phyloP scores from a whole-genome alignment of 2,888 invertebrate species.

The Nemotelus pantherinus region DNA sequence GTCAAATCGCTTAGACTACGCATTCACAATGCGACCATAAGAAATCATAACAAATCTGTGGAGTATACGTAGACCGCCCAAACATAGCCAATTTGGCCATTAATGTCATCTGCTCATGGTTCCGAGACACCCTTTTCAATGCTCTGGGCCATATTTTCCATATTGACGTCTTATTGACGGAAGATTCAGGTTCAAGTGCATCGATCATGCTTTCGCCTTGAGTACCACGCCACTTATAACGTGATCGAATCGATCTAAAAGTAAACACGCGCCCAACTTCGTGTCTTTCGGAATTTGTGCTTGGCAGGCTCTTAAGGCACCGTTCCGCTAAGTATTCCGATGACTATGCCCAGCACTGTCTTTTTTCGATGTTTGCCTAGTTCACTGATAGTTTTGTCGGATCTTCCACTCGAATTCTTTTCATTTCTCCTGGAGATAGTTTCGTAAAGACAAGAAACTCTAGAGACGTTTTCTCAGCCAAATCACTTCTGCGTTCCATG shows the following conservation, averaged over 20 bases:
- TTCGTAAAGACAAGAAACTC: background rate
- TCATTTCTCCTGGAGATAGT: background rate
- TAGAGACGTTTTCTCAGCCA: background rate
- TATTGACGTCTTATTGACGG: constrained; percentile 26
- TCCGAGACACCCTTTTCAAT: constrained; percentile 14
- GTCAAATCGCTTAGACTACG: background rate
- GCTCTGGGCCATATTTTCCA: background rate
- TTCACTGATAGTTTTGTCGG: constrained; percentile 38
- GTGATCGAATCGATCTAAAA: constrained; percentile 27
- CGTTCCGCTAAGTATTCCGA: background rate
- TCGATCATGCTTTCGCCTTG: background rate
- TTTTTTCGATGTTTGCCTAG: constrained; percentile 29
- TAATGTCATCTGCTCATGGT: background rate
- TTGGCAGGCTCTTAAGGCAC: background rate
- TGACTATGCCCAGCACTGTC: background rate
- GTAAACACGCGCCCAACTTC: constrained; percentile 31
- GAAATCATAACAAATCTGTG: background rate
- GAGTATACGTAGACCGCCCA: constrained; percentile 3
- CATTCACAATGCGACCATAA: background rate
- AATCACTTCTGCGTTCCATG: background rate
- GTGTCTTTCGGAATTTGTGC: background rate
- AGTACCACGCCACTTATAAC: constrained; percentile 1
- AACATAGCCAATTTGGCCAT: constrained; percentile 13
- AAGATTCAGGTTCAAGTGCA: constrained; percentile 33
- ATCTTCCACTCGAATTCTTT: constrained; percentile 8